A percentile compares a stretch with the other conserved stretches of the same genome.
Evolutionary conservation across 2,888 invertebrate species (phyloP).

Genomic region (Horisme vitalbata): DNA sequence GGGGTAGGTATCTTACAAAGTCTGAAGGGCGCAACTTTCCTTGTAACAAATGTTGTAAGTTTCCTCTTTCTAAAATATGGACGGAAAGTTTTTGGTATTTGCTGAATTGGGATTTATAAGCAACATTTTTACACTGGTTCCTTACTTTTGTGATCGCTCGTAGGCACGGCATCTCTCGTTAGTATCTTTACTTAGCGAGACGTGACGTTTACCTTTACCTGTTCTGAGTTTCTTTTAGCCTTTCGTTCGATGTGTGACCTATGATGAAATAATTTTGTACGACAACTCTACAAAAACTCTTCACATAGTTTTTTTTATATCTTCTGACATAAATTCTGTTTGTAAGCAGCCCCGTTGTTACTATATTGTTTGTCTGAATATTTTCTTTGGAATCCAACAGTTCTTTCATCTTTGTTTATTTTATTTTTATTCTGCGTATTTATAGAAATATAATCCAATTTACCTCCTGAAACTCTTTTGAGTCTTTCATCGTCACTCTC

Average conservation of each 20-base stretch:
- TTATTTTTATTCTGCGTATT: not conserved
- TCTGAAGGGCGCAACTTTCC: constrained; percentile 25
- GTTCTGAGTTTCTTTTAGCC: not conserved
- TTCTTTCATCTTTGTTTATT: too few relatives aligned
- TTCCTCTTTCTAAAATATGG: constrained; percentile 25
- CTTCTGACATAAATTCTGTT: too few relatives aligned
- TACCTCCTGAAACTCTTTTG: constrained; percentile 8
- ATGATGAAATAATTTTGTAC: too few relatives aligned
- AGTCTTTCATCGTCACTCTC: constrained; percentile 16
- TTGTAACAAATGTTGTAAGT: constrained; percentile 29
- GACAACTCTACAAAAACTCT: too few relatives aligned
- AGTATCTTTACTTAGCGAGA: constrained; percentile 6
- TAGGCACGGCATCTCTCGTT: constrained; percentile 8
- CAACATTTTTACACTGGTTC: constrained; percentile 15
- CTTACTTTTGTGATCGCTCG: constrained; percentile 6
- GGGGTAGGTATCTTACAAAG: constrained; percentile 26
- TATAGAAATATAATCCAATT: constrained; percentile 6
- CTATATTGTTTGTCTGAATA: too few relatives aligned
- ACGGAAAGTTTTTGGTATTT: constrained; percentile 18
- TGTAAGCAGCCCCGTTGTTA: too few relatives aligned
- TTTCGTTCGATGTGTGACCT: too few relatives aligned
- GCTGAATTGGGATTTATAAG: constrained; percentile 14
- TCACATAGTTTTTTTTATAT: too few relatives aligned
- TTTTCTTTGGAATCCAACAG: too few relatives aligned
- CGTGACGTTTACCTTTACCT: not conserved